These are phyloP conservation scores for Magallana gigas DNA, from an alignment of 1,140 invertebrate species.

Conservation along the genomic window DNA sequence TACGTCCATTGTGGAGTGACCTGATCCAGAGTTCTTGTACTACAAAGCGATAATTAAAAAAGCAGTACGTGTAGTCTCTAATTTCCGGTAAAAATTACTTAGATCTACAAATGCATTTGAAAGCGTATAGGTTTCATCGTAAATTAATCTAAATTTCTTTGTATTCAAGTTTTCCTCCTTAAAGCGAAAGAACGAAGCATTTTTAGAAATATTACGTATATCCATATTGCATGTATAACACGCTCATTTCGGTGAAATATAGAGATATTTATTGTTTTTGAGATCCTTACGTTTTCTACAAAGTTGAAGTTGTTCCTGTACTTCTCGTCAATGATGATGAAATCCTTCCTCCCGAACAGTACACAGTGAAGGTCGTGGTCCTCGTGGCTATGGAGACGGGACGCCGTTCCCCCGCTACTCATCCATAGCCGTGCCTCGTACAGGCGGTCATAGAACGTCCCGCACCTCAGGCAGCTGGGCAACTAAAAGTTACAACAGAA, in stretches of 20 bases:
- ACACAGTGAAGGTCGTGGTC: conserved; percentile 78
- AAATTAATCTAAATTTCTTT: too few species aligned
- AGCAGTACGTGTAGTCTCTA: too few species aligned
- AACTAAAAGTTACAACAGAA: conserved; percentile 59
- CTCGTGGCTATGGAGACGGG: conserved; percentile 75
- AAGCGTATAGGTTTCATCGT: too few species aligned
- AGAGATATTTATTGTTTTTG: too few species aligned
- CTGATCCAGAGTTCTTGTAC: conserved; percentile 69
- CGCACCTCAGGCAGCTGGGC: conserved; percentile 73
- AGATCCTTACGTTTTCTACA: conserved; percentile 65
- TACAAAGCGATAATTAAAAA: conserved; percentile 52
- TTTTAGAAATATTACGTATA: too few species aligned
- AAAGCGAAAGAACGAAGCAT: too few species aligned
- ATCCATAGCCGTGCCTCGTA: conserved; percentile 78
- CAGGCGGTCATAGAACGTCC: conserved; percentile 70
- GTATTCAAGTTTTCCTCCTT: too few species aligned
- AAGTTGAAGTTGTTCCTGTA: conserved; percentile 72
- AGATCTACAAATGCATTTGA: too few species aligned
- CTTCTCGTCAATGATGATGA: conserved; percentile 75
- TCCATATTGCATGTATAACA: too few species aligned
- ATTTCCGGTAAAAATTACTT: too few species aligned
- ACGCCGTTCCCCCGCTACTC: conserved; percentile 76
- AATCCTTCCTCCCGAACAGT: conserved; percentile 77
- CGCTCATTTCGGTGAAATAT: too few species aligned
- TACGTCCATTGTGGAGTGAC: conserved; percentile 76